Percentiles rank a stretch among this genome's conserved stretches.
Conservation (phyloP, 1,140 invertebrate species). For the Anastatus disparis region DNA sequence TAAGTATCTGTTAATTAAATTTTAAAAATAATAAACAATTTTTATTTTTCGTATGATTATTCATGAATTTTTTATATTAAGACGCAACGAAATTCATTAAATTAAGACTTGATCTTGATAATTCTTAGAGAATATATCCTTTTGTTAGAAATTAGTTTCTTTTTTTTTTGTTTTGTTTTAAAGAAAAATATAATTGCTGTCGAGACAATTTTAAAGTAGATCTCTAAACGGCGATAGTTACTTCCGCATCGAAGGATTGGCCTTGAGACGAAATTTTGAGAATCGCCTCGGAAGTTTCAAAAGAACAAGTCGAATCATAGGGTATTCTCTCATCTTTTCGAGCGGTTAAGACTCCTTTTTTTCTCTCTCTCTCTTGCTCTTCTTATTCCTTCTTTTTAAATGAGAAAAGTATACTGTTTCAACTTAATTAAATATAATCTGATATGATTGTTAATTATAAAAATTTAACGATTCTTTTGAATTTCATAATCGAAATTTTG, state of each 20-base stretch:
- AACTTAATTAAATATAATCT: not conserved
- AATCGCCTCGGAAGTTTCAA: conserved; percentile 25
- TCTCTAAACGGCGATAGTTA: conserved; percentile 4
- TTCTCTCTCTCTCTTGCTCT: not conserved
- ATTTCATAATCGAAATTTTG: too few species aligned
- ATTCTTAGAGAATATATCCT: too few species aligned
- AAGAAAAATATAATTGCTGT: not conserved
- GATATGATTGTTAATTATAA: too few species aligned
- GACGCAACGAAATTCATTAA: not conserved
- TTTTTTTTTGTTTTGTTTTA: too few species aligned
- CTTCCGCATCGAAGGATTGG: conserved; percentile 22
- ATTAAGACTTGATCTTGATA: not conserved
- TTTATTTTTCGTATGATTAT: too few species aligned
- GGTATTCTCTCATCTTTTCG: not conserved
- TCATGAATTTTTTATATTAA: too few species aligned
- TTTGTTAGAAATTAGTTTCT: not conserved
- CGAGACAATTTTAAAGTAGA: not conserved
- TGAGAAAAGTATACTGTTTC: too few species aligned
- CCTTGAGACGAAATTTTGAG: conserved; percentile 37
- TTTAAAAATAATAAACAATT: too few species aligned
- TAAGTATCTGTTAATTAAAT: too few species aligned
- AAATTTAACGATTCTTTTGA: too few species aligned
- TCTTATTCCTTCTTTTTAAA: not conserved
- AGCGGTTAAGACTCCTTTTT: not conserved
- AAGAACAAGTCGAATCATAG: not conserved